Base-by-base conservation (phyloP, 1,140 invertebrate species). In the Calliopsis andreniformis region DNA sequence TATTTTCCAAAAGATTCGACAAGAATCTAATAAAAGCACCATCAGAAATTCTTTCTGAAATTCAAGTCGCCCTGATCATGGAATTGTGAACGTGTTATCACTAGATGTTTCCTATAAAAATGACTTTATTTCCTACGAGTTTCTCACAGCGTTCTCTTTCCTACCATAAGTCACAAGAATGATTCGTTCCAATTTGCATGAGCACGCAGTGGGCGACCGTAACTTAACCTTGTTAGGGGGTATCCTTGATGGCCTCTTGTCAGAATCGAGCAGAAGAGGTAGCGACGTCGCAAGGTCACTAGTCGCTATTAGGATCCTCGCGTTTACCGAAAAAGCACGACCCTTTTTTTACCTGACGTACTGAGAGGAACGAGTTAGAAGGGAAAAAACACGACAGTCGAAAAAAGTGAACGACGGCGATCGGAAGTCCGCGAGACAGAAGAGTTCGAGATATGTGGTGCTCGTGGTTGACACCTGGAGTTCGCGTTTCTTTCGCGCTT, bases 131-230 rank as follows among this genome's bases (percentile, higher is more conserved):
- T 3, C 14, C 35, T 32, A 28, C 7, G 63, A 66, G 10, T 35
- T 73, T 16, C 70, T 30, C 47, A 20, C 61, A 32, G 56, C 47
- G 23, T 12, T 55, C 5, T 39, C 30, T 32, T 16, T 25, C 8
- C 18, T 23, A 10, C 49, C 6, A 14, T n/a, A n/a, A n/a, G n/a
- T n/a, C 39, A 66, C 49, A 12, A 28, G n/a, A 66, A 63, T 63
- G 45, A 73, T 55, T 66, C 51, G 39, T 58, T 58, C 30, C 63
- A 75, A 67, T 75, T 75, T 75, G 71, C 71, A 75, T 75, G 71
- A 75, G 39, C 71, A 67, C 28, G 0, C 28, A 56, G 35, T 5
- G 39, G 39, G 56, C 28, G 49, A 73, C 64, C 71, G 63, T 67
- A 75, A 75, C 35, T 75, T 75, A 75, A 2, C 51, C 39, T 56